Evolutionary conservation across 92 coral and sea anemone genomes (phyloP).

Genomic region (Umimayanthus chanpuru): DNA sequence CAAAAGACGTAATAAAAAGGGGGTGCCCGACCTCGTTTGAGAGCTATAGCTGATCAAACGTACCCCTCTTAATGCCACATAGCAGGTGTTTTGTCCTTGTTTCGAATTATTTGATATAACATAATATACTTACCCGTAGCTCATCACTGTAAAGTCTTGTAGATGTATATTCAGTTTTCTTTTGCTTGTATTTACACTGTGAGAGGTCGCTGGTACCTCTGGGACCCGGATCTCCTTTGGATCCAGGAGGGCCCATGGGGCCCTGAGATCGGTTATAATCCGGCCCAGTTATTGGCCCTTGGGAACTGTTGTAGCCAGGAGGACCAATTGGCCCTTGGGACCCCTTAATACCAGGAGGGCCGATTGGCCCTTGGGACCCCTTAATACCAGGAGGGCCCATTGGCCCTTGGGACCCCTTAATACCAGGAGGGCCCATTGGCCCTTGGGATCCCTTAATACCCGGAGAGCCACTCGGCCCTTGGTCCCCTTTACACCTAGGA

Average conservation of each 20-base stretch:
- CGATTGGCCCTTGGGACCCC: slow-evolving; percentile 8
- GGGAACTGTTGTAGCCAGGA: background rate
- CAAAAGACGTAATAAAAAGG: no score
- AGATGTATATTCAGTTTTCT: background rate
- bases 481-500: slow-evolving; percentile 7
- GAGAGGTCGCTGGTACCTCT: slow-evolving; percentile 1
- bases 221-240: slow-evolving; percentile 24
- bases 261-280: background rate
- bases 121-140: background rate
- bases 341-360: slow-evolving; percentile 33
- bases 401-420: background rate
- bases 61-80: no score
- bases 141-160: background rate
- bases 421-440: background rate
- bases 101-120: no score
- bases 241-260: slow-evolving; percentile 51
- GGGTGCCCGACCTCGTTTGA: no score
- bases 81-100: no score
- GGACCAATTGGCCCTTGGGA: background rate
- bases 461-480: slow-evolving; percentile 2
- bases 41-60: no score
- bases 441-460: background rate
- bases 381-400: slow-evolving; percentile 51
- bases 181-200: background rate
- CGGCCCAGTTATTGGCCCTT: background rate